Conservation (phyloP, 2,888 invertebrate genomes). For the Lepidocyrtinus sp. region DNA sequence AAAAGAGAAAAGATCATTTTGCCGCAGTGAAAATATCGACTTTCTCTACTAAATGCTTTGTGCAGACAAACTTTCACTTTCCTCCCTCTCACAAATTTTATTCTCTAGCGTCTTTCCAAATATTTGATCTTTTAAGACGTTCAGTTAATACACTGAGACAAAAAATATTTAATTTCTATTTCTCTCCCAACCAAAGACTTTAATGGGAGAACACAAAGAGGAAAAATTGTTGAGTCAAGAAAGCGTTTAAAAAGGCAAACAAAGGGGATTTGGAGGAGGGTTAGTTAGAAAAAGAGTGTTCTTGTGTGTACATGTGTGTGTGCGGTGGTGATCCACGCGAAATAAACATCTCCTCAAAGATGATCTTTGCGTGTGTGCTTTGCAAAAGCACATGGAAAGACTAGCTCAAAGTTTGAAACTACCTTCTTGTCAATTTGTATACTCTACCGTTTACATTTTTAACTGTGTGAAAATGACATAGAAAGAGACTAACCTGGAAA, state of each 20-base stretch:
- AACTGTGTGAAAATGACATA: slow-evolving; percentile 9
- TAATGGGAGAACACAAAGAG: too few relatives aligned
- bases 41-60: neutral
- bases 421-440: too few relatives aligned
- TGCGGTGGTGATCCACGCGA: slow-evolving; percentile 25
- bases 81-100: too few relatives aligned
- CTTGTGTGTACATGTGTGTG: neutral
- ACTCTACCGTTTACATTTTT: too few relatives aligned
- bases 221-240: too few relatives aligned
- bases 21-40: slow-evolving; percentile 13
- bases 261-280: neutral
- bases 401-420: neutral
- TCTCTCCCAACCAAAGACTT: slow-evolving; percentile 10
- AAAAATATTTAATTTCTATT: neutral
- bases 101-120: slow-evolving; percentile 6
- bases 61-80: neutral
- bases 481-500: too few relatives aligned
- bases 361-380: neutral
- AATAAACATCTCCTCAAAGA: neutral
- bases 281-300: neutral
- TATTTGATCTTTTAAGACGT: slow-evolving; percentile 27
- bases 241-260: neutral
- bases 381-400: neutral
- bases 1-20: neutral
- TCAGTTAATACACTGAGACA: slow-evolving; percentile 34